These are phyloP conservation scores for Capitella teleta DNA, from an alignment of 1,140 invertebrate genomes.

Conservation along the genomic window DNA sequence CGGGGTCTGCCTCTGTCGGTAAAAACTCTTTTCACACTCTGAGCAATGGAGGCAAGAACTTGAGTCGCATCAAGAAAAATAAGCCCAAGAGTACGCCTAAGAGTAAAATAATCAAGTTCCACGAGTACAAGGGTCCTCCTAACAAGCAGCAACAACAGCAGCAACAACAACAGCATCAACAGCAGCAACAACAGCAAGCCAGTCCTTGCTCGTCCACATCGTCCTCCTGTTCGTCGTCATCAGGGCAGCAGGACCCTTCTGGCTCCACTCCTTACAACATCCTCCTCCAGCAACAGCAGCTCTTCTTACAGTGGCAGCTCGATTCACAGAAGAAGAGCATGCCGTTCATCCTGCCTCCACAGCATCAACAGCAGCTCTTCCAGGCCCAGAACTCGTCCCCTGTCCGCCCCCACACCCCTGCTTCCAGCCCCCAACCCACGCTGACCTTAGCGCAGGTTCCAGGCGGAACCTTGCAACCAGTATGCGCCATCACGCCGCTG, in stretches of 20 bases:
- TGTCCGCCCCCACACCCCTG: background rate
- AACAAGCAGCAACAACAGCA: constrained; percentile 64
- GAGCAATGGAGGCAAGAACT: background rate
- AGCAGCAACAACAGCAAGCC: constrained; percentile 51
- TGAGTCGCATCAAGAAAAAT: background rate
- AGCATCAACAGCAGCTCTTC: constrained; percentile 29
- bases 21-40: too few species aligned
- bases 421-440: constrained; percentile 12
- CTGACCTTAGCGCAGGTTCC: constrained; percentile 44
- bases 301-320: constrained; percentile 77
- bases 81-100: constrained; percentile 53
- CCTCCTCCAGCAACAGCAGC: constrained; percentile 82
- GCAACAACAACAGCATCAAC: too few species aligned
- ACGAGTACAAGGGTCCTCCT: constrained; percentile 94
- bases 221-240: constrained; percentile 6
- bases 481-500: constrained; percentile 6
- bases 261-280: constrained; percentile 81
- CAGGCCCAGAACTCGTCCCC: background rate
- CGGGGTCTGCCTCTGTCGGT: background rate
- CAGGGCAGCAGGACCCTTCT: background rate
- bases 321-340: constrained; percentile 59
- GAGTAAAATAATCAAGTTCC: constrained; percentile 79
- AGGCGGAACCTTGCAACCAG: constrained; percentile 1
- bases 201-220: constrained; percentile 17
- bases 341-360: constrained; percentile 3